Base-by-base conservation (phyloP, 2,113 vertebrate genomes). In the Deroptyus accipitrinus region DNA sequence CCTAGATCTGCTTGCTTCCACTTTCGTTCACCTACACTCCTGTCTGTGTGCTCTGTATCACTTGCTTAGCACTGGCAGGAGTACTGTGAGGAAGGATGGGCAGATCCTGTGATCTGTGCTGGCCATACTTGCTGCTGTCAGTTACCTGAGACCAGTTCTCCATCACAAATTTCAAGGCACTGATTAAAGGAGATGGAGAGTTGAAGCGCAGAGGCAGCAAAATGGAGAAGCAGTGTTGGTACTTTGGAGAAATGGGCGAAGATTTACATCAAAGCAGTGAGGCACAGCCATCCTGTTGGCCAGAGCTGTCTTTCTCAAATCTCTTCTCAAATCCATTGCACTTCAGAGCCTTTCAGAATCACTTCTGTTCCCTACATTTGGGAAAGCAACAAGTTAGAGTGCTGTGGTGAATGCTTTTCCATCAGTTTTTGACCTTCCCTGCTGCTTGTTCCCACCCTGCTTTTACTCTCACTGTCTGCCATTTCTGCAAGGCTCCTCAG, bases 211-310 rank as follows among this genome's bases (percentile, higher is more conserved):
- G 59, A 33, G 42, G 51, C 1, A 7, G 48, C 25, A 37, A 54
- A 62, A 62, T 17, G 17, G 17, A 23, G 73, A 35, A 73, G 44
- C 8, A 7, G n/a, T 48, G 18, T 41, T 48, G 52, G 35, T 52
- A 20, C 39, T 52, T 35, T 7, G 31, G 30, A 41, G 46, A 84
- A 62, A 44, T 11, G 18, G 23, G 14, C 31, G 16, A 61, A 83
- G 68, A 30, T 12, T 75, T 42, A 25, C 11, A 35, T 88, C 10
- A 80, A 63, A 80, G 48, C 48, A 49, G 23, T 4, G n/a, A 33
- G 9, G 7, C 1, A 0, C 54, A 39, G 11, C 41, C 4, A 1
- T 61, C 30, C 10, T 35, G 13, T 66, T 62, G 18, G 39, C 17
- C 30, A 41, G n/a, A 83, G 39, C 66, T 48, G 30, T 37, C 37